phyloP scores from a whole-genome alignment of 2,888 invertebrate species.

The Noctua janthe region DNA sequence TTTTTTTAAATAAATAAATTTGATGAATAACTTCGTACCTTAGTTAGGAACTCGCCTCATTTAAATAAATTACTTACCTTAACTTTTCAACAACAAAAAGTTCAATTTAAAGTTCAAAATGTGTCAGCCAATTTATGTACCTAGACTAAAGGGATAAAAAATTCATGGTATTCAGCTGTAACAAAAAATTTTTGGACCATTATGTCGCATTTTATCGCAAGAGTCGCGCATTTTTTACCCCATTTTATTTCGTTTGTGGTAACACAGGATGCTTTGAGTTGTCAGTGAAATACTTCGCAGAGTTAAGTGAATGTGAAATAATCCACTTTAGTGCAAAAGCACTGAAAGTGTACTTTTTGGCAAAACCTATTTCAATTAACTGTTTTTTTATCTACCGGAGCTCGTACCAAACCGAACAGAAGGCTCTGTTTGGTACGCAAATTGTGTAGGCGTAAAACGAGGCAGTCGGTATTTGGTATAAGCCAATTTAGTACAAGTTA shows the following conservation, averaged over 20 bases:
- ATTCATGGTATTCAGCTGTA: neutral
- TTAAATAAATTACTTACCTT: neutral
- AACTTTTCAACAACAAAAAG: constrained; percentile 2
- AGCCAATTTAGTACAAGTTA: neutral
- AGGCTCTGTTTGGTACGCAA: neutral
- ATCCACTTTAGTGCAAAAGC: neutral
- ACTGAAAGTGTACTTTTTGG: neutral
- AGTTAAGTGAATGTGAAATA: neutral
- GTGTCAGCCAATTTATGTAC: neutral
- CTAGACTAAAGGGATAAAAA: constrained; percentile 8
- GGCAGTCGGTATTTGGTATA: neutral
- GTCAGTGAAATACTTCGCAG: constrained; percentile 15
- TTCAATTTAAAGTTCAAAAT: constrained; percentile 5
- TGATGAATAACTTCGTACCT: neutral
- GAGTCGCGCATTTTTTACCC: constrained; percentile 5
- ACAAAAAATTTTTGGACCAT: constrained; percentile 17
- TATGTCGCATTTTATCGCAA: constrained; percentile 18
- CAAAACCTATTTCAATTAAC: neutral
- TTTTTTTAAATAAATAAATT: neutral
- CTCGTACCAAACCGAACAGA: neutral
- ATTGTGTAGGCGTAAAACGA: neutral
- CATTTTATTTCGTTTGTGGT: constrained; percentile 25
- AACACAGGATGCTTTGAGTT: constrained; percentile 1
- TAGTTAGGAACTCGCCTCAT: neutral
- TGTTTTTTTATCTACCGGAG: neutral